Evolutionary conservation across 2,888 invertebrate species (phyloP).

Genomic region (Julus scandinavius): DNA sequence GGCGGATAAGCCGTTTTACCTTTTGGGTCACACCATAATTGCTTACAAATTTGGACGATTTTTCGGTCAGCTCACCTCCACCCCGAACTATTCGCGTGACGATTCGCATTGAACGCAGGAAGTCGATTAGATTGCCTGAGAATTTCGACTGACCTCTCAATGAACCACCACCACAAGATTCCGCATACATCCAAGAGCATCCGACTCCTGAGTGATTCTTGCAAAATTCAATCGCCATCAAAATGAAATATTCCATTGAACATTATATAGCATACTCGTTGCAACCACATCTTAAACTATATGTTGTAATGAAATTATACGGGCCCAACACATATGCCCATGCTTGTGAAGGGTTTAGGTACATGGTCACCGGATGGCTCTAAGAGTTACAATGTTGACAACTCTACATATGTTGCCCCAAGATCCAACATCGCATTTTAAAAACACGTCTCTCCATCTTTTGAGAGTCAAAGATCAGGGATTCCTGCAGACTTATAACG

Average conservation of each 20-base stretch:
- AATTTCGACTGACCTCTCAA: not conserved
- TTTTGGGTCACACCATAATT: conserved; percentile 31
- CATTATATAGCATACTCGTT: too few species aligned
- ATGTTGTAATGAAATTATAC: too few species aligned
- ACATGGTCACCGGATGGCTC: too few species aligned
- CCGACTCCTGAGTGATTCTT: not conserved
- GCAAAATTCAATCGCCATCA: not conserved
- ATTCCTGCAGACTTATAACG: not conserved
- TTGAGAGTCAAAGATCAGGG: not conserved
- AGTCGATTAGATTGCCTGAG: conserved; percentile 33
- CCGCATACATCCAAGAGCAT: not conserved
- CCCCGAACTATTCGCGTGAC: not conserved
- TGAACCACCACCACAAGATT: conserved; percentile 1
- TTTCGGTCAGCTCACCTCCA: conserved; percentile 36
- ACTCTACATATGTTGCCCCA: not conserved
- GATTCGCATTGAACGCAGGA: conserved; percentile 15
- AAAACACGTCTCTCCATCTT: not conserved
- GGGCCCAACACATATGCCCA: too few species aligned
- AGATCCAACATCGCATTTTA: not conserved
- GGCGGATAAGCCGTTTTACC: conserved; percentile 22
- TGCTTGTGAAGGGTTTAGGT: too few species aligned
- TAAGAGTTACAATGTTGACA: too few species aligned
- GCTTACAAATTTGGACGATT: not conserved
- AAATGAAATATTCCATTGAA: not conserved
- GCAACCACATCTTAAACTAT: too few species aligned